Evolutionary conservation across 2,113 vertebrate species (phyloP), one percentile per base, ranked within the genome.

Genomic region (Dascyllus trimaculatus): DNA sequence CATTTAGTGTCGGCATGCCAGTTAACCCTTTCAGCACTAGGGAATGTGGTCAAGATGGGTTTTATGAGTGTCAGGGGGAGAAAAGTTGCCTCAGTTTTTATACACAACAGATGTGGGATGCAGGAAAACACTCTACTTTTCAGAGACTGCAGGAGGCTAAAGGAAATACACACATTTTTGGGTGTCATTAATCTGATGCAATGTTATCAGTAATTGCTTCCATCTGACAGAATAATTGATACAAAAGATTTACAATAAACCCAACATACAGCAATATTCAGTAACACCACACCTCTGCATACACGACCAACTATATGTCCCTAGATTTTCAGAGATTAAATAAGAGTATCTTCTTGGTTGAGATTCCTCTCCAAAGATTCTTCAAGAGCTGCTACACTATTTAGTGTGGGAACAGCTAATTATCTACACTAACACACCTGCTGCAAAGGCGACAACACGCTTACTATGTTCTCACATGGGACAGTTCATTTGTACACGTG

Each of bases 41-140:
- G 26, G 64, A 49, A 24, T 59, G 71, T 25, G 58, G 57, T 49
- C 53, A 38, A 35, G 18, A 51, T 53, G 21, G 56, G 45, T n/a
- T 56, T 84, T 71, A 85, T 4, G 19, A 67, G 68, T 25, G 52
- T 73, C 25, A 38, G 2, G 38, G 10, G 18, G 11, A 58, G 22
- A 25, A 1, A 45, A 11, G 17, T 25, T 2, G 0, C 3, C 0
- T 14, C 5, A 7, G 1, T 38, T 14, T 51, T 52, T 81, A 71
- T 29, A 38, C 67, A 17, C 17, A 75, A 54, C 70, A 78, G 80
- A 85, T 71, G 4, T 5, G 25, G 53, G 21, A 45, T 25, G 17
- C 66, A 0, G 11, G 38, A 49, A 78, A 66, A 69, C 1, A 54
- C 14, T 53, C 25, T 40, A n/a, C 58, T 26, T 15, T 32, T 56